Evolutionary conservation across 2,888 invertebrate genomes (phyloP).

Genomic region (Theodoxus fluviatilis): DNA sequence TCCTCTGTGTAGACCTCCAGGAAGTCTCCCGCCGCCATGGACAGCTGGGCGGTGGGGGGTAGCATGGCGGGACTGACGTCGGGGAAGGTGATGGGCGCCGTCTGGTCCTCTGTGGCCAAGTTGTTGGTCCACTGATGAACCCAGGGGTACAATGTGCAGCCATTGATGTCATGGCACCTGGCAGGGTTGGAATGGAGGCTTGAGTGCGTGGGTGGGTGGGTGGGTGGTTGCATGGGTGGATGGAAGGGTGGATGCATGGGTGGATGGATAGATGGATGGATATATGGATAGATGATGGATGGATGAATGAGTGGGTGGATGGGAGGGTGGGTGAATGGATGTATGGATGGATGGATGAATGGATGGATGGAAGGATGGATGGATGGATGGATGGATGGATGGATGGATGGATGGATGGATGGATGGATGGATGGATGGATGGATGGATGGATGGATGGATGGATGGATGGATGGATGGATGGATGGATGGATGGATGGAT

Average conservation of each 20-base stretch:
- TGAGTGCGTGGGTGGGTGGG: not conserved
- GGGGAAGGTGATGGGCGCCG: slow-evolving; percentile 81
- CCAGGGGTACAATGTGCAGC: slow-evolving; percentile 89
- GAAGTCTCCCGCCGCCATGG: slow-evolving; percentile 97
- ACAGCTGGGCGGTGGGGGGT: slow-evolving; percentile 75
- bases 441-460: too few relatives aligned
- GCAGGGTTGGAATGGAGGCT: not conserved
- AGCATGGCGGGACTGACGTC: slow-evolving; percentile 82
- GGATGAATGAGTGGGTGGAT: too few relatives aligned
- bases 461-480: too few relatives aligned
- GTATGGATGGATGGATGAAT: too few relatives aligned
- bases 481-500: too few relatives aligned
- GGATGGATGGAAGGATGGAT: too few relatives aligned
- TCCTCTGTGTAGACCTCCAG: slow-evolving; percentile 76
- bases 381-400: too few relatives aligned
- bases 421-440: too few relatives aligned
- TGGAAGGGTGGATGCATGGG: not conserved
- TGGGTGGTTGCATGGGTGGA: not conserved
- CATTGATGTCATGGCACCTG: slow-evolving; percentile 74
- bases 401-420: too few relatives aligned
- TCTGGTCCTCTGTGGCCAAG: slow-evolving; percentile 81
- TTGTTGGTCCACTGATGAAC: slow-evolving; percentile 94
- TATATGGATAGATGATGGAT: too few relatives aligned
- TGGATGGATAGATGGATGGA: too few relatives aligned
- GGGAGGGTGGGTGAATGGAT: too few relatives aligned